A percentile compares a stretch with the other conserved stretches of the same genome.
Evolutionary conservation across 2,797 vertebrate species (phyloP).

Genomic region (Melopsittacus undulatus): DNA sequence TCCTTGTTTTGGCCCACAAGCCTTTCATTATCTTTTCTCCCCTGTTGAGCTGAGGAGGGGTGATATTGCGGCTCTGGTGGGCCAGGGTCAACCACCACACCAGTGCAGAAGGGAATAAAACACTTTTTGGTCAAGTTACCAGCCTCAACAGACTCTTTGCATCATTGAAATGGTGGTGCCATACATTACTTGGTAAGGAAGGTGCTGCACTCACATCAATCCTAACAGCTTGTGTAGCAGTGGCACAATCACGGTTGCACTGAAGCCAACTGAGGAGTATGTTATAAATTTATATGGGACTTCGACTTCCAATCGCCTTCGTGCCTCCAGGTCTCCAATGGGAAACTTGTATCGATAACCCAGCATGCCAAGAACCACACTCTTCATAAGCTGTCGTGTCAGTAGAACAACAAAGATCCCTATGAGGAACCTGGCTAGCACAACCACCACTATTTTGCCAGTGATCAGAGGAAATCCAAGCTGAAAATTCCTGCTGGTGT

Average conservation of each 20-base stretch:
- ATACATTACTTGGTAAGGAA: accelerated
- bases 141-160: accelerated
- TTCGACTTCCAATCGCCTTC: constrained; percentile 86
- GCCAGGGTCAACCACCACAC: neutral
- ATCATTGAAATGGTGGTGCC: neutral
- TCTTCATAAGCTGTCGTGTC: constrained; percentile 81
- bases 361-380: constrained; percentile 75
- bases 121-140: neutral
- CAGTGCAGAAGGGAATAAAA: constrained; percentile 39
- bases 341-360: constrained; percentile 80
- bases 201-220: constrained; percentile 74
- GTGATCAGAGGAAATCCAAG: constrained; percentile 74
- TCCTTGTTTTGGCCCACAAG: neutral
- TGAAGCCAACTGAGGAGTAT: constrained; percentile 85
- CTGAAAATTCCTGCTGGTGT: constrained; percentile 41
- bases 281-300: constrained; percentile 93
- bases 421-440: constrained; percentile 74
- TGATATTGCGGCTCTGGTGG: neutral
- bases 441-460: neutral
- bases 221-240: constrained; percentile 81
- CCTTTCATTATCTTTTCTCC: neutral
- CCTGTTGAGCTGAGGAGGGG: neutral
- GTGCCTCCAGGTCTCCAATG: constrained; percentile 72
- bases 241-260: constrained; percentile 83
- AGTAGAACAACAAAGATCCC: constrained; percentile 80